Base-by-base conservation (phyloP, 2,113 vertebrate genomes). In the Melanerpes formicivorus region DNA sequence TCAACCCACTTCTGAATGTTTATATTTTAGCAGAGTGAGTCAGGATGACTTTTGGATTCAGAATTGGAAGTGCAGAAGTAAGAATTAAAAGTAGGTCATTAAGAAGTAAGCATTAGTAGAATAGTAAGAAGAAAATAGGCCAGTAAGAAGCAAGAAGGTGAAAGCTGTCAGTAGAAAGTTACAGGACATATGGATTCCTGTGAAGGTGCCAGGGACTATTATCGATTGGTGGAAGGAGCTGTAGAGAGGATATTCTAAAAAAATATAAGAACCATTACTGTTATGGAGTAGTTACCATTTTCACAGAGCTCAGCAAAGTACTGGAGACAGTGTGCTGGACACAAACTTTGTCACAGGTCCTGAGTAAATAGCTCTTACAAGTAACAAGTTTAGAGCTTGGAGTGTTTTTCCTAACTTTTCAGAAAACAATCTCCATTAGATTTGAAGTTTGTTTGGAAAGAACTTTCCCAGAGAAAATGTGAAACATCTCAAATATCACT, bases 271-370 rank as follows among this genome's bases (percentile, higher is more conserved):
- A 44, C 3, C 32, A 2, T 23, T 71, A 32, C 37, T 46, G 5
- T 46, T 56, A 19, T 11, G 34, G 29, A 86, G 10, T 6, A 30
- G 9, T 14, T 72, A 7, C 2, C 4, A 32, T 65, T 85, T 87
- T 58, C 14, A 37, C 6, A 0, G 0, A 52, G 37, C 11, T 5
- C 55, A 52, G 3, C 12, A 37, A 80, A 50, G 10, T 30, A 7
- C 5, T 74, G 19, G 15, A 22, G 19, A 55, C 18, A 46, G 58
- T 11, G 40, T 40, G 40, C 5, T 74, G 19, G 15, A 22, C 23
- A 59, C 18, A 46, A 63, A 4, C 8, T n/a, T 84, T 80, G 15
- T 75, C 7, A 22, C 2, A 8, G 10, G 2, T n/a, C 32, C 17
- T 80, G 32, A 67, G 37, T 58, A 82, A 79, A 63, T 6, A 55